These are phyloP conservation scores for Mixornis gularis DNA, from an alignment of 2,113 vertebrate genomes.

Conservation along the genomic window DNA sequence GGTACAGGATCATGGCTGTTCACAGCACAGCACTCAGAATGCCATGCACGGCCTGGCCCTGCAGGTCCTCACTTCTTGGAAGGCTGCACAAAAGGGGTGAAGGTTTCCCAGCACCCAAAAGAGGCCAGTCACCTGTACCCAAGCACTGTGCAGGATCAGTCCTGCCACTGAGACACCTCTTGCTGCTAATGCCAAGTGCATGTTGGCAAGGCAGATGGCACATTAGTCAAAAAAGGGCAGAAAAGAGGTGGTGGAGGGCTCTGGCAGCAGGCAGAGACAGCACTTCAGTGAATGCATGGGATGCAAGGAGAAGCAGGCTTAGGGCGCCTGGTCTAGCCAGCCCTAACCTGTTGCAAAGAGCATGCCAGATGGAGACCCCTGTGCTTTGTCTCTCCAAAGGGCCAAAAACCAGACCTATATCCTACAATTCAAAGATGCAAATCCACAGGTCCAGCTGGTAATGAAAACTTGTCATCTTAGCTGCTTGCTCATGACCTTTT, in stretches of 20 bases:
- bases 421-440: background rate
- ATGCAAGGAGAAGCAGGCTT: background rate
- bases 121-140: background rate
- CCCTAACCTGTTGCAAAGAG: background rate
- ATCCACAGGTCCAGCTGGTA: background rate
- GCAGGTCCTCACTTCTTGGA: background rate
- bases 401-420: background rate
- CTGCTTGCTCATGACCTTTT: background rate
- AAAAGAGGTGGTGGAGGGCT: background rate
- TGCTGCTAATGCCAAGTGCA: background rate
- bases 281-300: accelerated
- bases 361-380: background rate
- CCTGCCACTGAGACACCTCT: background rate
- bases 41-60: background rate
- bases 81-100: background rate
- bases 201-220: background rate
- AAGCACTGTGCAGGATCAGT: background rate
- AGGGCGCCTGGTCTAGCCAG: background rate
- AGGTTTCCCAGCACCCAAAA: background rate
- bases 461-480: background rate
- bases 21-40: background rate
- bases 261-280: background rate
- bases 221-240: background rate
- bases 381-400: background rate
- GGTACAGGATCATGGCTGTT: accelerated